phyloP scores from a whole-genome alignment of 2,113 vertebrate genomes.

The Chauna torquata region DNA sequence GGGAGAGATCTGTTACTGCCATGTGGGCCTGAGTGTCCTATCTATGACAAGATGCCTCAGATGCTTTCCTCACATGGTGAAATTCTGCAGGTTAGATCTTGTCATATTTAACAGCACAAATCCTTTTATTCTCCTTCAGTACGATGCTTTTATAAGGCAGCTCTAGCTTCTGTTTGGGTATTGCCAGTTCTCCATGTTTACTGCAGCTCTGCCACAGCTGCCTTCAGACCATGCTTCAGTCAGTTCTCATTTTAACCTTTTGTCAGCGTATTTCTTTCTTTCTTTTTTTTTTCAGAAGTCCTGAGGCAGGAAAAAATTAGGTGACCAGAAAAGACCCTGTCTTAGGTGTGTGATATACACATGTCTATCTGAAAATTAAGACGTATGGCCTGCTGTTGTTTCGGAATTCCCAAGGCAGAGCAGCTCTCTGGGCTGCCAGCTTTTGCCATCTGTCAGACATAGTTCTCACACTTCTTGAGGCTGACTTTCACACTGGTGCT shows the following conservation, averaged over 20 bases:
- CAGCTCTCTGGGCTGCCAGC: not conserved
- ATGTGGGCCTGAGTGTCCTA: not conserved
- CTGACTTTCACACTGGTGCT: not conserved
- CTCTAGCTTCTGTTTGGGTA: not conserved
- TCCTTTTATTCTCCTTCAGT: not conserved
- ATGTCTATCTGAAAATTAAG: not conserved
- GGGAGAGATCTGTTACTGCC: not conserved
- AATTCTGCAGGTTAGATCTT: not conserved
- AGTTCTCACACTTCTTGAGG: slow-evolving; percentile 34
- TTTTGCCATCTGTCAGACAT: slow-evolving; percentile 34
- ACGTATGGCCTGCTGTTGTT: not conserved
- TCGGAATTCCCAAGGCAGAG: not conserved
- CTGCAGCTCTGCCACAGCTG: not conserved
- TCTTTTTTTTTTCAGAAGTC: not conserved
- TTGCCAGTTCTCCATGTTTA: not conserved
- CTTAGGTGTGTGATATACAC: not conserved
- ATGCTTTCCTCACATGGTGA: not conserved
- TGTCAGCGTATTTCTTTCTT: not conserved
- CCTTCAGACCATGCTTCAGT: not conserved
- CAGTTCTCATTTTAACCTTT: not conserved
- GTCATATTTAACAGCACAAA: not conserved
- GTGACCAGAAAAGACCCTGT: not conserved
- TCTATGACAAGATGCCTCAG: not conserved
- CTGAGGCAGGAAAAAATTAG: not conserved
- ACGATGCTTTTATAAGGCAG: not conserved